A percentile compares a stretch with the other conserved stretches of the same genome.
These are phyloP conservation scores for Eurypyga helias DNA, from an alignment of 2,113 vertebrate genomes.

Conservation along the genomic window DNA sequence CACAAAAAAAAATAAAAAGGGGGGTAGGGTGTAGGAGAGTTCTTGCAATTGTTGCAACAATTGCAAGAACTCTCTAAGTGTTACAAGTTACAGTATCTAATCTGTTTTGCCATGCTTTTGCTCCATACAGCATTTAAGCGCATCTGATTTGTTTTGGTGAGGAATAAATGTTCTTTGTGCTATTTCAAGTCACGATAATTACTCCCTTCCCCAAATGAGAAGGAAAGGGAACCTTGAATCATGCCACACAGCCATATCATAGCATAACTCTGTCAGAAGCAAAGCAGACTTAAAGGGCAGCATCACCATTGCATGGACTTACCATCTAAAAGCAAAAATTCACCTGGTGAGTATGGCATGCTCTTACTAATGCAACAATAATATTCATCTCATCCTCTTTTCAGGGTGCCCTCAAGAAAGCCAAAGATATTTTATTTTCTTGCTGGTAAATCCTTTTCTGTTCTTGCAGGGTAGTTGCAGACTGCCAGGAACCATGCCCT, in stretches of 20 bases:
- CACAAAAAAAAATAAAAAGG: background rate
- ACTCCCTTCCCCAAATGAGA: background rate
- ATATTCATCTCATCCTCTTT: background rate
- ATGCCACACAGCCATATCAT: background rate
- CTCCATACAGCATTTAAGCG: rapidly evolving
- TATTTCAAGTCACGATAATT: background rate
- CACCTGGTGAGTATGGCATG: rapidly evolving
- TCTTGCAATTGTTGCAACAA: rapidly evolving
- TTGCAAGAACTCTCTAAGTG: background rate
- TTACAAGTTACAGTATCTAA: background rate
- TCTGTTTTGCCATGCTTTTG: background rate
- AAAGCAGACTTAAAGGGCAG: background rate
- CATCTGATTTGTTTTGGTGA: background rate
- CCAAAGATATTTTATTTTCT: background rate
- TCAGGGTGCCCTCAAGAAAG: background rate
- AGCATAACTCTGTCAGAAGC: background rate
- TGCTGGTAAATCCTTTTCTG: background rate
- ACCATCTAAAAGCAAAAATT: background rate
- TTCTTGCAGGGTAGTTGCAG: background rate
- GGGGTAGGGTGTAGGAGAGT: rapidly evolving
- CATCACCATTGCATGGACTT: background rate
- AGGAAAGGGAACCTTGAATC: background rate
- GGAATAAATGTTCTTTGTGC: background rate
- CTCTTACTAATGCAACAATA: background rate
- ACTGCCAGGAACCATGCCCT: background rate